Conservation (phyloP, 2,888 invertebrate species). For the Tethea ocularis region DNA sequence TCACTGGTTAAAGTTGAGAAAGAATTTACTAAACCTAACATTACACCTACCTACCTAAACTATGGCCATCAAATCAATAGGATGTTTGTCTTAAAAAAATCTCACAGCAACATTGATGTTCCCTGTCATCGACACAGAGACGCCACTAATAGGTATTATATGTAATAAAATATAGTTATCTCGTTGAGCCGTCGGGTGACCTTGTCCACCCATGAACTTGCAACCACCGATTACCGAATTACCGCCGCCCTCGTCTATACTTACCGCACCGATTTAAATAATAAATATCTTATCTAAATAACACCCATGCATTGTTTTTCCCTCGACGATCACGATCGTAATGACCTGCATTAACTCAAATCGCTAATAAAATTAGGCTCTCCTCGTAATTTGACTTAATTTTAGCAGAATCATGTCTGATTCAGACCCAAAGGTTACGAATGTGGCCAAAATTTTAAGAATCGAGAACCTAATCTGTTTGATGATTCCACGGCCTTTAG, state of each 20-base stretch:
- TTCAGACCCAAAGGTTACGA: constrained; percentile 57
- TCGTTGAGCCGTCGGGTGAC: constrained; percentile 64
- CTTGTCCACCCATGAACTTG: constrained; percentile 68
- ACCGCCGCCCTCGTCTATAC: constrained; percentile 75
- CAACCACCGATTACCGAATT: constrained; percentile 82
- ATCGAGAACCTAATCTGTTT: constrained; percentile 37
- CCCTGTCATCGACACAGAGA: background rate
- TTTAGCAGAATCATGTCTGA: constrained; percentile 72
- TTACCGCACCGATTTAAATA: constrained; percentile 81
- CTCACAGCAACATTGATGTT: background rate
- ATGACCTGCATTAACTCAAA: constrained; percentile 75
- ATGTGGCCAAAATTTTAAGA: constrained; percentile 57
- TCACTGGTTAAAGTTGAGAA: background rate
- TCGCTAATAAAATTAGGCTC: constrained; percentile 80
- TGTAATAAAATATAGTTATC: constrained; percentile 57
- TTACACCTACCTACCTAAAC: too few relatives aligned
- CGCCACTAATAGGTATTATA: background rate
- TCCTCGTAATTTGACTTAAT: constrained; percentile 75
- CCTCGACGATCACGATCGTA: constrained; percentile 60
- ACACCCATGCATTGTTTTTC: constrained; percentile 76
- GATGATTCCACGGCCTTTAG: background rate
- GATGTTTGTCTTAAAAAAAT: background rate
- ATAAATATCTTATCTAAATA: constrained; percentile 83
- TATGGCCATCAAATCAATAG: too few relatives aligned
- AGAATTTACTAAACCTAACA: too few relatives aligned